These are phyloP conservation scores for Poecilus cupreus DNA, from an alignment of 2,888 invertebrate species.

Conservation along the genomic window DNA sequence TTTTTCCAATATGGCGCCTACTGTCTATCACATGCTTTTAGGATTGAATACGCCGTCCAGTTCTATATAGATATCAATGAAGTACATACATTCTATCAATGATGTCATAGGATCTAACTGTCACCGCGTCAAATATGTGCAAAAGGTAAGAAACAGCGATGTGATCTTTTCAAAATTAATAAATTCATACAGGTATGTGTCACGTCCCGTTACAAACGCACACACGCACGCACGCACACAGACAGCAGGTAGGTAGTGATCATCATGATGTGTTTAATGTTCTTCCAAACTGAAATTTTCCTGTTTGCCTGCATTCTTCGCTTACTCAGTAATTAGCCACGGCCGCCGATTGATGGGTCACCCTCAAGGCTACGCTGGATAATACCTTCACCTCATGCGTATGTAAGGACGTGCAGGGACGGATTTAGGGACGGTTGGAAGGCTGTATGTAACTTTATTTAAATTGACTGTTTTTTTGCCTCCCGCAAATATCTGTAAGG, in stretches of 20 bases:
- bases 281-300: neutral
- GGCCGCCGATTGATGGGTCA: neutral
- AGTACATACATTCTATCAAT: too few species aligned
- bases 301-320: conserved; percentile 16
- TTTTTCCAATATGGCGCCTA: too few species aligned
- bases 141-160: neutral
- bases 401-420: too few species aligned
- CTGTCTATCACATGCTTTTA: too few species aligned
- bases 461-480: too few species aligned
- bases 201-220: conserved; percentile 2
- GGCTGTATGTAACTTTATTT: too few species aligned
- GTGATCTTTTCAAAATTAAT: conserved; percentile 7
- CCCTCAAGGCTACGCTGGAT: neutral
- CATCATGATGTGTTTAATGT: neutral
- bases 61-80: too few species aligned
- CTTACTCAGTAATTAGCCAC: neutral
- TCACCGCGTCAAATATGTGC: neutral
- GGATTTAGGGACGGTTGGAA: too few species aligned
- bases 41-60: too few species aligned
- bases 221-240: neutral
- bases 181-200: conserved; percentile 9
- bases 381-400: too few species aligned
- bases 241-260: neutral
- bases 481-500: too few species aligned
- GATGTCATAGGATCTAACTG: neutral